These are phyloP conservation scores for Hippocampus mohnikei DNA, from an alignment of 2,113 vertebrate species.

Conservation along the genomic window DNA sequence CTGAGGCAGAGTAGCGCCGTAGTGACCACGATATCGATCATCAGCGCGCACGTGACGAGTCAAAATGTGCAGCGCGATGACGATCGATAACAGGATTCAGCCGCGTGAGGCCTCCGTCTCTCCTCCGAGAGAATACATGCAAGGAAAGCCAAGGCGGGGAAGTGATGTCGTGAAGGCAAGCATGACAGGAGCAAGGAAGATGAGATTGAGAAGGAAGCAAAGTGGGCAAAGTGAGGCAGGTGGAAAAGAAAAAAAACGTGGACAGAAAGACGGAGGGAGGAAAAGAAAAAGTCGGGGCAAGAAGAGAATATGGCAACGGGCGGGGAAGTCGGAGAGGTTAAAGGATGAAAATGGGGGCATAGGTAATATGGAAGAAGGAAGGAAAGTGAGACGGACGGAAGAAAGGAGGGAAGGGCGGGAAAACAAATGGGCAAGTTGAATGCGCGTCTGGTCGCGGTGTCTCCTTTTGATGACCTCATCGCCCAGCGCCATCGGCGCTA, in stretches of 20 bases:
- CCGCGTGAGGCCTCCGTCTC: neutral
- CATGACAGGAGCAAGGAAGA: neutral
- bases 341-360: no score
- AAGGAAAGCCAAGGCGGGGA: neutral
- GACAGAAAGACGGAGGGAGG: neutral
- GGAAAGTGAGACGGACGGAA: no score
- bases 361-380: no score
- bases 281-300: neutral
- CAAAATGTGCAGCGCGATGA: neutral
- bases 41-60: neutral
- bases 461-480: neutral
- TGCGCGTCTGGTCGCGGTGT: neutral
- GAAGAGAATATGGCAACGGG: no score
- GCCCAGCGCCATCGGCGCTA: conserved; percentile 87
- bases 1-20: neutral
- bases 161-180: neutral
- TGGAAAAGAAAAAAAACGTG: neutral
- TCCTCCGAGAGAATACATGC: neutral
- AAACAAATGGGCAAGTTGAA: no score
- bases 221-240: neutral
- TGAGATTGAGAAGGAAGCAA: neutral
- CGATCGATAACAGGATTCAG: neutral
- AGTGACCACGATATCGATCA: neutral
- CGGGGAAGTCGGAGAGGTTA: no score
- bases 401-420: no score